Evolutionary conservation across 2,113 vertebrate genomes (phyloP).

Genomic region (Plectropomus leopardus): DNA sequence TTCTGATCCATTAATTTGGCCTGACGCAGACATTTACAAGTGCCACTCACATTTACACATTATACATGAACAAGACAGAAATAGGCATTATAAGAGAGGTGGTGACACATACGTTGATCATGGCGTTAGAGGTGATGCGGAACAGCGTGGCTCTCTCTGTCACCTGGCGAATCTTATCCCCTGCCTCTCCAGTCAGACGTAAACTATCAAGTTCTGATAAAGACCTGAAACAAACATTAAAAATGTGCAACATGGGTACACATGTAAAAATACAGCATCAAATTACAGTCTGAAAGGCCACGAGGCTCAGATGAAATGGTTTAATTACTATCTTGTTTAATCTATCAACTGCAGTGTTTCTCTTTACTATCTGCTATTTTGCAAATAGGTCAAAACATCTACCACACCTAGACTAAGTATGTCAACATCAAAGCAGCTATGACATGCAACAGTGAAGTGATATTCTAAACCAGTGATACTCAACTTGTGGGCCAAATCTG

Average conservation of each 20-base stretch:
- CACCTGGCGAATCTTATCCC: slow-evolving; percentile 96
- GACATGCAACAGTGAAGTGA: background rate
- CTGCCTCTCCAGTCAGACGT: slow-evolving; percentile 91
- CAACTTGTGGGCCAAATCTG: too few species aligned
- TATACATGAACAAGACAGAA: background rate
- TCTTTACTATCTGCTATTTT: background rate
- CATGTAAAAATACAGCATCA: background rate
- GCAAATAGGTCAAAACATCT: background rate
- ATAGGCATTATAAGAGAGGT: background rate
- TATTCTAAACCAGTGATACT: too few species aligned
- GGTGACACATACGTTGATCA: slow-evolving; percentile 93
- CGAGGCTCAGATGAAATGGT: background rate
- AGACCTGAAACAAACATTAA: slow-evolving; percentile 78
- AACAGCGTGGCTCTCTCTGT: slow-evolving; percentile 96
- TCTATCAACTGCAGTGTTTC: background rate
- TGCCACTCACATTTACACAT: background rate
- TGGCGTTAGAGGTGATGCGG: slow-evolving; percentile 97
- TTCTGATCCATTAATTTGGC: background rate
- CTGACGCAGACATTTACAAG: background rate
- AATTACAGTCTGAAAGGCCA: background rate
- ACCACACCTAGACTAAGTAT: background rate
- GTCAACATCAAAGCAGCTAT: background rate
- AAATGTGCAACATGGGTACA: background rate
- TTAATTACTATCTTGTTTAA: background rate
- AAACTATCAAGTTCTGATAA: slow-evolving; percentile 95